These are phyloP conservation scores for Silurus asotus DNA, from an alignment of 2,113 vertebrate species.

Conservation along the genomic window DNA sequence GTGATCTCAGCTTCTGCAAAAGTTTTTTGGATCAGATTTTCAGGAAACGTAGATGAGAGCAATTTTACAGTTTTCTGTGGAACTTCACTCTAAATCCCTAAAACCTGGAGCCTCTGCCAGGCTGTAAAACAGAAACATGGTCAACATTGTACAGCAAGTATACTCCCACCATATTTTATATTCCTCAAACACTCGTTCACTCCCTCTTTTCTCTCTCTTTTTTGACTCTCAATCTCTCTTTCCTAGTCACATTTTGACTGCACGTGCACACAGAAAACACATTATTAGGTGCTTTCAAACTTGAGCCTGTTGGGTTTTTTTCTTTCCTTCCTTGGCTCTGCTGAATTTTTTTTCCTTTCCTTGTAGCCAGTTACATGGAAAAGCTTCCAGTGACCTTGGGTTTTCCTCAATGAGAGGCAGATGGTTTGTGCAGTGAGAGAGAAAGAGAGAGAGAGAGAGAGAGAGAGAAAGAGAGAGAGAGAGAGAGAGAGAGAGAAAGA, in stretches of 20 bases:
- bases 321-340: constrained; percentile 14
- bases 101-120: constrained; percentile 33
- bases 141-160: constrained; percentile 42
- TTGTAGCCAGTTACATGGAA: constrained; percentile 35
- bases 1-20: background rate
- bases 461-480: background rate
- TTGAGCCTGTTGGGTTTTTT: constrained; percentile 7
- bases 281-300: constrained; percentile 16
- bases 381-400: constrained; percentile 22
- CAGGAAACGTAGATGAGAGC: background rate
- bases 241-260: constrained; percentile 44
- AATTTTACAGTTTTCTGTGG: background rate
- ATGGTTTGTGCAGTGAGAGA: constrained; percentile 29
- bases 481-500: background rate
- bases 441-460: constrained; percentile 12
- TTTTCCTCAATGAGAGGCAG: constrained; percentile 48
- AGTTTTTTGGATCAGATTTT: background rate
- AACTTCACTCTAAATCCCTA: constrained; percentile 25
- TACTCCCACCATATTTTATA: constrained; percentile 34
- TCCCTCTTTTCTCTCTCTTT: background rate
- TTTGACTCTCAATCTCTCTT: background rate
- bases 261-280: constrained; percentile 44
- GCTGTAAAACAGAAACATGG: constrained; percentile 40
- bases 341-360: background rate
- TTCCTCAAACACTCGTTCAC: constrained; percentile 14